Evolutionary conservation across 1,140 invertebrate genomes (phyloP), one percentile per base, ranked within the genome.

Genomic region (Cheumatopsyche charites): DNA sequence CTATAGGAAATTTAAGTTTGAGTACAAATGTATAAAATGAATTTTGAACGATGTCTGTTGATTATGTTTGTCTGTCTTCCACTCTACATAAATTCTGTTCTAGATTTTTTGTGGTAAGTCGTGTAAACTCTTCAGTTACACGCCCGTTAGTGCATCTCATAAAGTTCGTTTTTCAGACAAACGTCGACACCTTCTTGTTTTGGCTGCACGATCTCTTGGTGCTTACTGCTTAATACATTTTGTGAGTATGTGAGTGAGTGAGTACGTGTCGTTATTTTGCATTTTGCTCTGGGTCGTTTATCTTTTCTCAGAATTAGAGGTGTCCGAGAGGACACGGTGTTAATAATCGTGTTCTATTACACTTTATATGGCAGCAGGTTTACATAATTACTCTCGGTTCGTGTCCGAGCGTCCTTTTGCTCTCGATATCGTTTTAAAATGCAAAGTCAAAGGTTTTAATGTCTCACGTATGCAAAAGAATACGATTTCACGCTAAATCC

Each of bases 301-400:
- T 58, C 55, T 58, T 58, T 58, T 58, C 55, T 58, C 55, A 23
- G 55, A 58, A 58, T 58, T 58, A 58, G 55, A 58, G 21, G 23
- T 58, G 55, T 58, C 55, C 55, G 21, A 23, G 55, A 58, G 55
- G 55, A 58, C 55, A 58, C 23, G 55, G 55, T 58, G 55, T 58
- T 58, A 58, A 58, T 58, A 58, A 58, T 58, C 55, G 23, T 58
- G 55, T 58, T 58, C 55, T 58, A 58, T 58, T 58, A 58, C 55
- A 58, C 55, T 58, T 58, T 58, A 58, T 58, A 23, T 58, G 55
- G 55, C 23, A 23, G 55, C 23, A 26, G 55, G 55, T 58, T 58
- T 58, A 58, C 55, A 58, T 58, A 58, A 58, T 58, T 58, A 58
- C 55, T 58, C 21, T 3, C 23, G 55, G 55, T 58, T 58, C 55